Percentiles rank a stretch among this genome's conserved stretches.
phyloP scores from a whole-genome alignment of 2,888 invertebrate species.

The Gastrophysa polygoni region DNA sequence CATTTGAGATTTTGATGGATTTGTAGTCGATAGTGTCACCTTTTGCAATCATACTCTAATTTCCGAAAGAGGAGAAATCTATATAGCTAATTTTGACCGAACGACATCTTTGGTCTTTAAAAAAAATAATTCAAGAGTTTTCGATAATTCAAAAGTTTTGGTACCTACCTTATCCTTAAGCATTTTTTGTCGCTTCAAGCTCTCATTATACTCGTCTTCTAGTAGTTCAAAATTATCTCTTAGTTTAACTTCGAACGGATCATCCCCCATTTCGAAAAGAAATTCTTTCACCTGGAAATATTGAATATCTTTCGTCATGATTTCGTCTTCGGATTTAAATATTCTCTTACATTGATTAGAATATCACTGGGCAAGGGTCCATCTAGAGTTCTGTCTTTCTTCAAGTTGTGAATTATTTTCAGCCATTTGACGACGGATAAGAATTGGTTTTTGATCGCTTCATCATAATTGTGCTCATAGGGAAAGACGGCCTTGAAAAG shows the following conservation, averaged over 20 bases:
- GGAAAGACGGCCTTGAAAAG: slow-evolving; percentile 78
- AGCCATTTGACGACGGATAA: slow-evolving; percentile 95
- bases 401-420: slow-evolving; percentile 77
- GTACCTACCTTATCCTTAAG: slow-evolving; percentile 78
- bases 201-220: slow-evolving; percentile 95
- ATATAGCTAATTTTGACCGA: too few species aligned
- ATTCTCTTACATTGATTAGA: slow-evolving; percentile 74
- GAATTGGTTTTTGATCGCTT: slow-evolving; percentile 86
- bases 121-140: too few species aligned
- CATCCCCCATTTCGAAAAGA: slow-evolving; percentile 92
- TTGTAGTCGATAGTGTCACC: too few species aligned
- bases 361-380: slow-evolving; percentile 87
- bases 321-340: background rate
- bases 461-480: slow-evolving; percentile 85
- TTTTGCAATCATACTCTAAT: too few species aligned
- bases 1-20: too few species aligned
- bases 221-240: slow-evolving; percentile 94
- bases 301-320: background rate
- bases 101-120: too few species aligned
- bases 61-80: too few species aligned
- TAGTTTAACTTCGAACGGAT: slow-evolving; percentile 96
- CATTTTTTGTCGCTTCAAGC: slow-evolving; percentile 85
- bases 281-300: slow-evolving; percentile 77
- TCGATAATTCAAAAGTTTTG: slow-evolving; percentile 2
- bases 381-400: slow-evolving; percentile 69